phyloP scores from a whole-genome alignment of 2,113 vertebrate genomes.

The Okapia johnstoni region DNA sequence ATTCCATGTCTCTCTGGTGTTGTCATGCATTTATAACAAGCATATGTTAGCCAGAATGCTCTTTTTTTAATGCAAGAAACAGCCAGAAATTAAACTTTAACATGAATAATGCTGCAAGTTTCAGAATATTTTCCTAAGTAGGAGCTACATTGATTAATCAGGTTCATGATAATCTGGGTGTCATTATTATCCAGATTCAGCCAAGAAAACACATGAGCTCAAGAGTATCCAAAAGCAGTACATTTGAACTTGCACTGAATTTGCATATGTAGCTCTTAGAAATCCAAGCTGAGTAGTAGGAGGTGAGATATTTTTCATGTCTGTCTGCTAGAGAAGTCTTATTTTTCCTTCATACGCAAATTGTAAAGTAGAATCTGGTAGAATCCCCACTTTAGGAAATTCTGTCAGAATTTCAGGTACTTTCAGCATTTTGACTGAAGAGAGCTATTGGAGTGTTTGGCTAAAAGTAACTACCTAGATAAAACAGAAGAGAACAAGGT shows the following conservation, averaged over 20 bases:
- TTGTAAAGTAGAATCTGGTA: background rate
- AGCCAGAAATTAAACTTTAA: background rate
- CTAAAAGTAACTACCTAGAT: background rate
- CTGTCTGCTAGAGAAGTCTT: background rate
- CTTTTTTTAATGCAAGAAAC: background rate
- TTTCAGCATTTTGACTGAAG: background rate
- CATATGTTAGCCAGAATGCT: background rate
- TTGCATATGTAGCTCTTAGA: background rate
- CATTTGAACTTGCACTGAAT: background rate
- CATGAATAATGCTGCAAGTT: background rate
- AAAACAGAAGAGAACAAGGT: background rate
- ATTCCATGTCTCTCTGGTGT: background rate
- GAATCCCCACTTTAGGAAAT: background rate
- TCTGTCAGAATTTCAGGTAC: background rate
- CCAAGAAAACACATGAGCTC: background rate
- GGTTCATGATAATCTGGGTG: background rate
- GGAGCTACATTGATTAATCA: background rate
- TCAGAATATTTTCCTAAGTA: background rate
- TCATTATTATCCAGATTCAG: background rate
- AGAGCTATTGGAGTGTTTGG: background rate
- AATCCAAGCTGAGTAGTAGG: background rate
- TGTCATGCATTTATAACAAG: background rate
- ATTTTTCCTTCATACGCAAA: background rate
- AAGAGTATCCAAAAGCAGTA: background rate
- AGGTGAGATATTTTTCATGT: background rate